These are phyloP conservation scores for Dryadula phaetusa DNA, from an alignment of 2,888 invertebrate species.

Conservation along the genomic window DNA sequence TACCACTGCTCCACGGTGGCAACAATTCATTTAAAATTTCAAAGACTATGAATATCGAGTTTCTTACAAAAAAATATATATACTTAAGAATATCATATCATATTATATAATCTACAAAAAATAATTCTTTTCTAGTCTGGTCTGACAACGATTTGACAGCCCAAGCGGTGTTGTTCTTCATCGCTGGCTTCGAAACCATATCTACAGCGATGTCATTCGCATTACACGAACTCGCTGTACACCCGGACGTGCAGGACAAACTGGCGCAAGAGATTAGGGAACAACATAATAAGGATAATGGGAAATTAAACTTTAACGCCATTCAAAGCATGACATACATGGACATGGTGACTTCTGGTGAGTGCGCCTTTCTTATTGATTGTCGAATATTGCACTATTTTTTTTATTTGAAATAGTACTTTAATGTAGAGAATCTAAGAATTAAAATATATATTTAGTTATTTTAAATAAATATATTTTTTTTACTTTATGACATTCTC, in stretches of 20 bases:
- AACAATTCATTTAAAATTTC: too few species aligned
- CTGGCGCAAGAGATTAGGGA: slow-evolving; percentile 78
- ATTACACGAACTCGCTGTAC: slow-evolving; percentile 79
- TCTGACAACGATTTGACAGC: slow-evolving; percentile 62
- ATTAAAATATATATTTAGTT: too few species aligned
- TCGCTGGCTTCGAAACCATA: slow-evolving; percentile 77
- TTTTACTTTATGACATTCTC: too few species aligned
- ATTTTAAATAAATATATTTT: too few species aligned
- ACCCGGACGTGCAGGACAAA: slow-evolving; percentile 79
- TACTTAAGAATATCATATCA: too few species aligned
- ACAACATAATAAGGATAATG: slow-evolving; percentile 59
- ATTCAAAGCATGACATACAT: slow-evolving; percentile 80
- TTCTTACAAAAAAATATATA: too few species aligned
- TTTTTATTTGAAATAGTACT: too few species aligned
- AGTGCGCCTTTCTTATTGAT: background rate
- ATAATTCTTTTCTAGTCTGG: slow-evolving; percentile 49
- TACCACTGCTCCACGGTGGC: too few species aligned
- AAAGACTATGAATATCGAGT: too few species aligned
- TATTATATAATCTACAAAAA: background rate
- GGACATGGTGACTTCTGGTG: slow-evolving; percentile 82
- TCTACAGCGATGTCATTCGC: slow-evolving; percentile 69
- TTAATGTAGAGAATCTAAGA: too few species aligned
- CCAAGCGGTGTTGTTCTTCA: slow-evolving; percentile 74
- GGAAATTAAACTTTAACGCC: slow-evolving; percentile 67
- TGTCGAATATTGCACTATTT: too few species aligned